Evolutionary conservation across 35 echinoderm and acorn worm genomes (phyloP).

Genomic region (Acanthaster planci): DNA sequence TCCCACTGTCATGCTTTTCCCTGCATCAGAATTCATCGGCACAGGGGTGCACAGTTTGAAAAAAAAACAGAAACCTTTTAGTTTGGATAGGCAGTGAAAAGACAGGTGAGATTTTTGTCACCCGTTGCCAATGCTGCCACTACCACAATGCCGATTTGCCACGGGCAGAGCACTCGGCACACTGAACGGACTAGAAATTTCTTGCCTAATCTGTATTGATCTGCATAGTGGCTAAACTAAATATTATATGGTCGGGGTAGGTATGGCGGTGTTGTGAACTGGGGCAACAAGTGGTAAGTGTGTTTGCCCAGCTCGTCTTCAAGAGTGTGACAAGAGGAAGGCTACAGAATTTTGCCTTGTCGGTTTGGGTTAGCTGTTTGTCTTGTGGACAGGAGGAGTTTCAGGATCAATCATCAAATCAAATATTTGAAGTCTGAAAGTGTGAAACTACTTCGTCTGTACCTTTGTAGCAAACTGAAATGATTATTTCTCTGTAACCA

Average conservation of each 20-base stretch:
- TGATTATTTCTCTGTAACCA: no score
- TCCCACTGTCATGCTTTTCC: background rate
- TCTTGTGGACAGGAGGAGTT: background rate
- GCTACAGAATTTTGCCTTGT: background rate
- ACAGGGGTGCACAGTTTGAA: background rate
- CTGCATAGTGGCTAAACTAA: slow-evolving; percentile 19
- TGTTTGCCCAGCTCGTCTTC: slow-evolving; percentile 1
- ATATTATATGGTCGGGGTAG: background rate
- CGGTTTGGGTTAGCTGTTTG: background rate
- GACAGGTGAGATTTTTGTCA: background rate
- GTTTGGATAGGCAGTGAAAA: slow-evolving; percentile 1
- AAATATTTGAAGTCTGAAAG: slow-evolving; percentile 4
- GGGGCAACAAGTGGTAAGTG: background rate
- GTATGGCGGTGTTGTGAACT: background rate
- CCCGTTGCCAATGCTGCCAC: background rate
- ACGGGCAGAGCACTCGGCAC: background rate
- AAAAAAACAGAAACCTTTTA: slow-evolving; percentile 14
- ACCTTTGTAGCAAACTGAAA: no score
- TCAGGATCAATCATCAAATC: background rate
- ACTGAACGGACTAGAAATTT: background rate
- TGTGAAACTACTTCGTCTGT: background rate
- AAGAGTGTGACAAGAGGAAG: background rate
- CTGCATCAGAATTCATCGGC: background rate
- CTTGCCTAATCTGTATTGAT: slow-evolving; percentile 31
- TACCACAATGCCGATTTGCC: background rate